A percentile compares a stretch with the other conserved stretches of the same genome.
Conservation (phyloP, 2,797 vertebrate genomes). For the Pantherophis alleghaniensis region DNA sequence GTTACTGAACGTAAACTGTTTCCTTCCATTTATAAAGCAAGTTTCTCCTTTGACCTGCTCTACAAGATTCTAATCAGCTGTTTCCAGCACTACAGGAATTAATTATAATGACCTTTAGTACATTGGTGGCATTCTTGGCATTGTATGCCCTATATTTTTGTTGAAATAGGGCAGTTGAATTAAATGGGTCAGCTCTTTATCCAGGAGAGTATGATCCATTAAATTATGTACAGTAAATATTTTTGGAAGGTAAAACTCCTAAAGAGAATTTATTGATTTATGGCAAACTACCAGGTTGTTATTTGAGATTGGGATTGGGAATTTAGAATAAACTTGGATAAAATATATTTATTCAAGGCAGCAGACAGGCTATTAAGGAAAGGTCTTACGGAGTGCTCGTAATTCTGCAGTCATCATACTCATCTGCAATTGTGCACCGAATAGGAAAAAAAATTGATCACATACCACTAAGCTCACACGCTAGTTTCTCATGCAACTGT, state of each 20-base stretch:
- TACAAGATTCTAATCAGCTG: conserved; percentile 26
- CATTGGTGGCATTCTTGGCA: conserved; percentile 27
- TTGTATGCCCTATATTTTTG: conserved; percentile 44
- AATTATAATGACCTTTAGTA: conserved; percentile 2
- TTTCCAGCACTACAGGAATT: background rate
- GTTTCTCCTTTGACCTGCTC: conserved; percentile 35
- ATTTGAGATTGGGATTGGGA: conserved; percentile 64
- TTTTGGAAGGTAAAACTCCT: conserved; percentile 75
- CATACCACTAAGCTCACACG: background rate
- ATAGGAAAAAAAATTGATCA: conserved; percentile 8
- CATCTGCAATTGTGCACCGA: background rate
- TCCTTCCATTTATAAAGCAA: background rate
- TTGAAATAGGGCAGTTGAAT: conserved; percentile 69
- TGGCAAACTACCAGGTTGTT: conserved; percentile 70
- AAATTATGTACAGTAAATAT: conserved; percentile 82
- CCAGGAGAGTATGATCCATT: conserved; percentile 72
- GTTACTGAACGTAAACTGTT: conserved; percentile 31
- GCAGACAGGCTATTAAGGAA: background rate
- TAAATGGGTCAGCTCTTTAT: conserved; percentile 77
- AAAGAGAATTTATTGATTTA: conserved; percentile 75
- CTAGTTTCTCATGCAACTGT: conserved; percentile 1
- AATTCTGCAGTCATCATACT: background rate
- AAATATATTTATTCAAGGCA: fast-evolving
- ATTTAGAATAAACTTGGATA: conserved; percentile 48
- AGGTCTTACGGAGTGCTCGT: conserved; percentile 4